Percentiles rank a stretch among this genome's conserved stretches.
These are phyloP conservation scores for Alexandromys fortis DNA, from an alignment of 2,113 vertebrate genomes.

Conservation along the genomic window DNA sequence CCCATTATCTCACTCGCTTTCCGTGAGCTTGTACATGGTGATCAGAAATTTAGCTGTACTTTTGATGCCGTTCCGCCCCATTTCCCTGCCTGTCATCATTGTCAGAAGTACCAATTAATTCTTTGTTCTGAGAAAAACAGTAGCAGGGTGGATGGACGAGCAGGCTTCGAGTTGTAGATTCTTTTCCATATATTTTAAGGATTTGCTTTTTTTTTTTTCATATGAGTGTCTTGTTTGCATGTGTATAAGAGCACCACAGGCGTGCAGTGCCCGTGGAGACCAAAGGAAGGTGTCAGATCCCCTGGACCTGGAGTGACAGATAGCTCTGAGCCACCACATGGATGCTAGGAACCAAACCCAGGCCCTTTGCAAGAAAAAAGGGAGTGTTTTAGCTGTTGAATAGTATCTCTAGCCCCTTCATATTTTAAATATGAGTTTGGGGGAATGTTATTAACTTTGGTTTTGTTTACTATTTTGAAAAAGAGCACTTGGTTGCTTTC, in stretches of 20 bases:
- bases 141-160: background rate
- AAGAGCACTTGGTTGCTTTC: background rate
- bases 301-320: background rate
- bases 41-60: background rate
- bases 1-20: background rate
- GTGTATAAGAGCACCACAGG: background rate
- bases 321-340: background rate
- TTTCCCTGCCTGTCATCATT: background rate
- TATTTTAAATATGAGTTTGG: background rate
- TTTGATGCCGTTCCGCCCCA: background rate
- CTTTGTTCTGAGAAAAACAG: background rate
- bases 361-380: background rate
- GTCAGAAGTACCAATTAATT: background rate
- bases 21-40: background rate
- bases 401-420: background rate
- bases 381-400: background rate
- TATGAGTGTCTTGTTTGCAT: background rate
- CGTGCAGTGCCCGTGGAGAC: background rate
- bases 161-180: background rate
- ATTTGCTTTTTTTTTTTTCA: background rate
- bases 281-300: background rate
- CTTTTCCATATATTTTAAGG: no score
- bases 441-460: background rate
- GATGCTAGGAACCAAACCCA: background rate
- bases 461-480: background rate